Conservation (phyloP, 1,140 invertebrate genomes). For the Caerostris extrusa region DNA sequence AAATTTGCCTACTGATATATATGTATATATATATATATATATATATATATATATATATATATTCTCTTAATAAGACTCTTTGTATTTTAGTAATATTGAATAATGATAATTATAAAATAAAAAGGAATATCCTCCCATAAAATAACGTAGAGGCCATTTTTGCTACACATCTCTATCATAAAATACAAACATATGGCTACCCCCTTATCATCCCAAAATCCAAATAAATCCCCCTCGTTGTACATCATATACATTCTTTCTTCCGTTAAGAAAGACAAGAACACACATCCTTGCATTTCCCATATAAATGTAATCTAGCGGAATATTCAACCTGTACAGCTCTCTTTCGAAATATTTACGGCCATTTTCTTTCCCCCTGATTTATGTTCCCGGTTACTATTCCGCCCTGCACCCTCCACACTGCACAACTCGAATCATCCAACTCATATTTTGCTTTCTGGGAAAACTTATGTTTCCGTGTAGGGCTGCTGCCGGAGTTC, state of each 20-base stretch:
- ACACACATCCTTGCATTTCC: slow-evolving; percentile 20
- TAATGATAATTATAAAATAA: no score
- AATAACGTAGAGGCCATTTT: no score
- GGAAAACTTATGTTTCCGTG: neutral
- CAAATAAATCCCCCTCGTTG: neutral
- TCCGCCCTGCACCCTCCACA: neutral
- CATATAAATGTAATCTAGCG: slow-evolving; percentile 55
- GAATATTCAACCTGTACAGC: slow-evolving; percentile 20
- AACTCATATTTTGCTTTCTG: neutral
- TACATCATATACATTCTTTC: neutral
- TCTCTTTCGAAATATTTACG: slow-evolving; percentile 53
- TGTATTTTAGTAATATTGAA: no score
- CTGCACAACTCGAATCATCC: neutral
- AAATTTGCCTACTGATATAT: no score
- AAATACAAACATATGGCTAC: neutral
- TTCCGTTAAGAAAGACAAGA: slow-evolving; percentile 11
- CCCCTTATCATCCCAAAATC: neutral
- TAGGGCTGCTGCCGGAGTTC: neutral
- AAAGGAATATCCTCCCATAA: no score
- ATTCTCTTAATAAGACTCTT: no score
- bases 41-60: no score
- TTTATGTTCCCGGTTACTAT: neutral
- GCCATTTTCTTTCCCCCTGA: neutral
- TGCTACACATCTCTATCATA: neutral
- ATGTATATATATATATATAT: no score